phyloP scores from a whole-genome alignment of 92 coral and sea anemone genomes.

The Parazoanthus swiftii region DNA sequence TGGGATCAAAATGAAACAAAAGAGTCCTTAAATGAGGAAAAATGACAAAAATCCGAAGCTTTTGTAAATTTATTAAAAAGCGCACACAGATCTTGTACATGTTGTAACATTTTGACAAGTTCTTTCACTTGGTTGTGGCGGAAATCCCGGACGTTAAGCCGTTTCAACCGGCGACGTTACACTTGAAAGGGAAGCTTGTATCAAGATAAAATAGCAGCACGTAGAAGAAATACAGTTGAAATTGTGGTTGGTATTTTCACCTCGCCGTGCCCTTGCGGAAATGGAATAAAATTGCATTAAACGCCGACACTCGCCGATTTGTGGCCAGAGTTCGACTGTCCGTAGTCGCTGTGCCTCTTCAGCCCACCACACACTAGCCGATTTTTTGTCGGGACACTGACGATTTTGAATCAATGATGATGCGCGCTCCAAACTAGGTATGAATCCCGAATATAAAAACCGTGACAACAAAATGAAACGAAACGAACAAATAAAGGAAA shows the following conservation, averaged over 20 bases:
- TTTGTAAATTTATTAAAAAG: no score
- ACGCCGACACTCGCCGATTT: neutral
- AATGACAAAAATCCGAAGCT: neutral
- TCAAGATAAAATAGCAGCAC: slow-evolving; percentile 17
- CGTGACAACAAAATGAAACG: no score
- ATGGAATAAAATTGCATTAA: neutral
- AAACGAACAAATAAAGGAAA: no score
- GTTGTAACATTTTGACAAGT: neutral
- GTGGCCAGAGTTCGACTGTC: no score
- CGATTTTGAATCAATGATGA: no score
- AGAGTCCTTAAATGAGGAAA: neutral
- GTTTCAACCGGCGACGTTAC: slow-evolving; percentile 5
- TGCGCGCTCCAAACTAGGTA: no score
- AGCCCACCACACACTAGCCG: no score
- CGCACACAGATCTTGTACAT: neutral
- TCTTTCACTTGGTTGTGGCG: neutral
- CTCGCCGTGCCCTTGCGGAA: neutral
- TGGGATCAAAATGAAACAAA: neutral
- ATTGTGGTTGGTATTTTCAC: neutral
- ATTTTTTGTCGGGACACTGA: no score
- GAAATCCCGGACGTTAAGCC: neutral
- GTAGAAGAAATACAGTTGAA: neutral
- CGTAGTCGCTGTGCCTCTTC: no score
- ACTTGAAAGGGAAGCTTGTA: slow-evolving; percentile 2
- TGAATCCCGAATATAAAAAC: no score